Conservation (phyloP, 2,113 vertebrate genomes). For the Saguinus midas region DNA sequence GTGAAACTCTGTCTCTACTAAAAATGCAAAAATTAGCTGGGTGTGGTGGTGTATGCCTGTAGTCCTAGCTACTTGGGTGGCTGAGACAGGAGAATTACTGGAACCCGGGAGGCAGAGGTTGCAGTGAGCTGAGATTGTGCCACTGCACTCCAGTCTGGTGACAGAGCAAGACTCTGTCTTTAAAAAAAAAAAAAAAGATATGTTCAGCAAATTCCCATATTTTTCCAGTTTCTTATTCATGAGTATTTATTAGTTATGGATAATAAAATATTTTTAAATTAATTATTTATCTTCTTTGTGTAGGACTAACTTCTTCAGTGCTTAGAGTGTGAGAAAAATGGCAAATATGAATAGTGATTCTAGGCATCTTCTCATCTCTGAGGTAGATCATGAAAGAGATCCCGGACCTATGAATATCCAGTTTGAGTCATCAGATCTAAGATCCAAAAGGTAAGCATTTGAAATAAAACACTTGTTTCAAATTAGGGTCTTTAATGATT, state of each 20-base stretch:
- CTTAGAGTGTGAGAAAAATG: constrained; percentile 31
- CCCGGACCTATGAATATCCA: constrained; percentile 84
- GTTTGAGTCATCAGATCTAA: constrained; percentile 82
- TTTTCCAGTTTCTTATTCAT: background rate
- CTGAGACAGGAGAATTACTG: too few species aligned
- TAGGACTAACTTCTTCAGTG: constrained; percentile 59
- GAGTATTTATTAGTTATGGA: constrained; percentile 1
- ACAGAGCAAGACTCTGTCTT: too few species aligned
- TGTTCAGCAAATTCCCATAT: background rate
- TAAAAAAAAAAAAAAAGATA: background rate
- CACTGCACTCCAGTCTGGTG: too few species aligned
- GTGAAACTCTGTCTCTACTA: too few species aligned
- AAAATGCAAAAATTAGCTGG: too few species aligned
- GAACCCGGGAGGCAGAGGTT: too few species aligned
- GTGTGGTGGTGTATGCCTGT: too few species aligned
- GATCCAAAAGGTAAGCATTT: constrained; percentile 82
- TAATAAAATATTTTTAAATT: constrained; percentile 22
- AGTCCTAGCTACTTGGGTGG: too few species aligned
- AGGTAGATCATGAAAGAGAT: constrained; percentile 72
- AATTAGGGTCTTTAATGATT: constrained; percentile 17
- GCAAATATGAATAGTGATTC: constrained; percentile 76
- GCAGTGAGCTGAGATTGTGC: too few species aligned
- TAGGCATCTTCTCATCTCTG: constrained; percentile 75
- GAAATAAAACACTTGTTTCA: background rate
- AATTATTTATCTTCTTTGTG: background rate